Conservation (phyloP, 2,888 invertebrate species). For the Meliscaeva auricollis region DNA sequence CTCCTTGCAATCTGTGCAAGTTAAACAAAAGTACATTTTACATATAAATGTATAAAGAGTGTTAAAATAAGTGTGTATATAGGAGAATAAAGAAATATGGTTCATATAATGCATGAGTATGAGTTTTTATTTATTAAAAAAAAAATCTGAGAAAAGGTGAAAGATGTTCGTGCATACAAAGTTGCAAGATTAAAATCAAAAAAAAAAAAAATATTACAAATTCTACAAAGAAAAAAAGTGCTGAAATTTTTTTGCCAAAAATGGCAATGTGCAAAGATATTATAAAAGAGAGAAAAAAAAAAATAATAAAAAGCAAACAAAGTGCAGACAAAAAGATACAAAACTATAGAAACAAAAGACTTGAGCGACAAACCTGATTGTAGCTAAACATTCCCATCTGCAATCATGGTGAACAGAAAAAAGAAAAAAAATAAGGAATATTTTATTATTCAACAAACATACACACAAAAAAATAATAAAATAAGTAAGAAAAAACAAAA, state of each 20-base stretch:
- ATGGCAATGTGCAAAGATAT: slow-evolving; percentile 49
- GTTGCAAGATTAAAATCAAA: not conserved
- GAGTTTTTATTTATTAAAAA: not conserved
- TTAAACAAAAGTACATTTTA: too few relatives aligned
- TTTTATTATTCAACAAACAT: slow-evolving; percentile 51
- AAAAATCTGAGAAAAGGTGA: not conserved
- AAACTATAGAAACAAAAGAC: slow-evolving; percentile 80
- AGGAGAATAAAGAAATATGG: not conserved
- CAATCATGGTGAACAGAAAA: slow-evolving; percentile 71
- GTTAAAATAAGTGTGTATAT: slow-evolving; percentile 2
- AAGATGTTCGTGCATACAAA: slow-evolving; percentile 43
- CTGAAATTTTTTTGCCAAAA: slow-evolving; percentile 27
- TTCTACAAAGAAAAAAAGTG: slow-evolving; percentile 44
- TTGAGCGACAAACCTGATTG: slow-evolving; percentile 84
- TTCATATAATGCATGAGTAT: not conserved
- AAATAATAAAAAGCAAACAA: slow-evolving; percentile 6
- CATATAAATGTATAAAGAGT: slow-evolving; percentile 15
- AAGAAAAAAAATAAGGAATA: slow-evolving; percentile 41
- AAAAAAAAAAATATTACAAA: slow-evolving; percentile 1
- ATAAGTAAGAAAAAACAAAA: slow-evolving; percentile 17
- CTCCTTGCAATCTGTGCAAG: slow-evolving; percentile 26
- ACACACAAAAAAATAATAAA: slow-evolving; percentile 23
- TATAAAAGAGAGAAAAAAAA: too few relatives aligned
- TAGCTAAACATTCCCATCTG: slow-evolving; percentile 84
- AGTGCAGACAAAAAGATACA: slow-evolving; percentile 24